These are phyloP conservation scores for Rhingia campestris DNA, from an alignment of 2,888 invertebrate species.

Conservation along the genomic window DNA sequence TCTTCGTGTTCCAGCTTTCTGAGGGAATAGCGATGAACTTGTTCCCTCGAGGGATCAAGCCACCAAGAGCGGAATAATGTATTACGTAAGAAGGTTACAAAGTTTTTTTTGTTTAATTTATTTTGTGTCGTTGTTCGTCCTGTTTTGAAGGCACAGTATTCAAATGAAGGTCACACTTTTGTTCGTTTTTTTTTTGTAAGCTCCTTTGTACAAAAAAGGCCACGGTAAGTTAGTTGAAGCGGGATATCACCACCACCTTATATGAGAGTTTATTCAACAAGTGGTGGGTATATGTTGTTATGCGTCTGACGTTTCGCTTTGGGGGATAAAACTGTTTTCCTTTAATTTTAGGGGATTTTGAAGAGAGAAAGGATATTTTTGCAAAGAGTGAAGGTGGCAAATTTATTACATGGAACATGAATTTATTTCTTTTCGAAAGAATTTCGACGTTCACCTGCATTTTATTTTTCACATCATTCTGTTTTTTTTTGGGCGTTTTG, in stretches of 20 bases:
- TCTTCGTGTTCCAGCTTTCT: conserved; percentile 25
- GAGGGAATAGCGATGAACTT: conserved; percentile 21
- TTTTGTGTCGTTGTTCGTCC: not conserved
- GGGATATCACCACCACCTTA: not conserved
- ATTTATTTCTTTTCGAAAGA: conserved; percentile 45
- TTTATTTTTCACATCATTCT: conserved; percentile 20
- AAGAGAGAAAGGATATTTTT: not conserved
- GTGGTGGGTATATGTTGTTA: conserved; percentile 39
- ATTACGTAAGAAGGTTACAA: conserved; percentile 51
- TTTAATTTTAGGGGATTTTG: conserved; percentile 24
- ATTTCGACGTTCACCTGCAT: conserved; percentile 25
- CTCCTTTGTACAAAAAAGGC: conserved; percentile 18
- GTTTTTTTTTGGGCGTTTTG: not conserved
- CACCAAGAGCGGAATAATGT: conserved; percentile 61
- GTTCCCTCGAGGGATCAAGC: conserved; percentile 18
- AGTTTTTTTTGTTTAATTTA: conserved; percentile 22
- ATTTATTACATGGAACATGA: conserved; percentile 51
- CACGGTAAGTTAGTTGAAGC: not conserved
- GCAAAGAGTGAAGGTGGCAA: conserved; percentile 23
- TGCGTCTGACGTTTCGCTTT: conserved; percentile 39
- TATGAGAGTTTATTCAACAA: conserved; percentile 55
- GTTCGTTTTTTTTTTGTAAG: conserved; percentile 34
- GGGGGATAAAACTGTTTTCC: not conserved
- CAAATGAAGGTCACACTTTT: conserved; percentile 60
- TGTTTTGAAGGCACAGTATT: conserved; percentile 24